Evolutionary conservation across 2,797 vertebrate genomes (phyloP).

Genomic region (Eidolon dupreanum): DNA sequence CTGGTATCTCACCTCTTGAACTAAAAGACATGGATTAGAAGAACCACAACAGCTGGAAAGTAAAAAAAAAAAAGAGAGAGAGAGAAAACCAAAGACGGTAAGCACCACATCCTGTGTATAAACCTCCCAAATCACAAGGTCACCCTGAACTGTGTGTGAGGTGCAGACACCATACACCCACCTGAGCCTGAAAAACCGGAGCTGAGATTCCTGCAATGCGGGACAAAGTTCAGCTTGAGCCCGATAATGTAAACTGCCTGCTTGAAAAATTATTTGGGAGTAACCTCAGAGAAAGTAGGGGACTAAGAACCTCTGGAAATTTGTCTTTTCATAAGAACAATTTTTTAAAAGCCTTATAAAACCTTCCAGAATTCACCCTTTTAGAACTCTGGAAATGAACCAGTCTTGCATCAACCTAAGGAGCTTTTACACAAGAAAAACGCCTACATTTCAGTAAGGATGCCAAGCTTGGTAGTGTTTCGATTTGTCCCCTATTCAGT

Average conservation of each 20-base stretch:
- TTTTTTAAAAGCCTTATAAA: neutral
- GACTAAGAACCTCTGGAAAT: neutral
- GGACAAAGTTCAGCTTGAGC: neutral
- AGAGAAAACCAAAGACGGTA: neutral
- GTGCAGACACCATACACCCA: neutral
- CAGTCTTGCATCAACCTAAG: neutral
- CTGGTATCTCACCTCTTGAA: neutral
- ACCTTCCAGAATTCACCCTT: neutral
- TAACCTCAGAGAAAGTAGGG: neutral
- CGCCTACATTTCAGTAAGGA: neutral
- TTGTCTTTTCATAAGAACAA: neutral
- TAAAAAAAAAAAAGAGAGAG: too few relatives aligned
- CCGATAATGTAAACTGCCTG: neutral
- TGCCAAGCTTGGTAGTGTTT: neutral
- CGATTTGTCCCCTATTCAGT: too few relatives aligned
- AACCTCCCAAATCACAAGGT: neutral
- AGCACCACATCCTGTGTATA: neutral
- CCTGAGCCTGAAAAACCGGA: neutral
- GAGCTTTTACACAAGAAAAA: neutral
- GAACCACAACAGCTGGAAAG: neutral
- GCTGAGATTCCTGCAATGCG: neutral
- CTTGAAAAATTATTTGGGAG: neutral
- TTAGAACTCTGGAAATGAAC: neutral
- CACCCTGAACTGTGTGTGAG: fast-evolving
- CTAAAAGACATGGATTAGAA: neutral